phyloP scores from a whole-genome alignment of 2,113 vertebrate genomes.

The Callaeas wilsoni region DNA sequence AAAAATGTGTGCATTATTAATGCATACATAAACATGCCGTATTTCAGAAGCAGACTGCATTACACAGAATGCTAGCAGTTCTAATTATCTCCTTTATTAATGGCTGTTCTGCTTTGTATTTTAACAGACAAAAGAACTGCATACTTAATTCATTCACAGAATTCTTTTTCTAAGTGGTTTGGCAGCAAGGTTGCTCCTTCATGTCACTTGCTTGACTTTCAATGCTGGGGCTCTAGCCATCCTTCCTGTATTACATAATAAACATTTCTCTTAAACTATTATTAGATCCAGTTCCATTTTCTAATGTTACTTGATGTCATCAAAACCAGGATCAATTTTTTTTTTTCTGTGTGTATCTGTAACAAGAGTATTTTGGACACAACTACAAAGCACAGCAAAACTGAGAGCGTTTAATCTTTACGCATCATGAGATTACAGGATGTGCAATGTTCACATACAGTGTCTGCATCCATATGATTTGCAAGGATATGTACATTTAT shows the following conservation, averaged over 20 bases:
- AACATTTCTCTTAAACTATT: constrained; percentile 52
- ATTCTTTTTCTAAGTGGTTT: constrained; percentile 7
- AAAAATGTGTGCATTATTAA: constrained; percentile 62
- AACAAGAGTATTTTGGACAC: not conserved
- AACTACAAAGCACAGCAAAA: not conserved
- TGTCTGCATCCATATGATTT: not conserved
- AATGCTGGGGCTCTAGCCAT: not conserved
- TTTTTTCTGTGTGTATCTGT: not conserved
- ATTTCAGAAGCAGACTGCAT: constrained; percentile 39
- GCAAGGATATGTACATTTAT: not conserved
- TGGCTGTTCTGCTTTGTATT: constrained; percentile 39
- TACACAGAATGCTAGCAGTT: constrained; percentile 19
- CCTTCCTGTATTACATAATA: constrained; percentile 36
- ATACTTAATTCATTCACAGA: constrained; percentile 36
- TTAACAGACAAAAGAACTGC: constrained; percentile 16
- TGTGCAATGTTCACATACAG: not conserved
- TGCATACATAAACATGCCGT: constrained; percentile 44
- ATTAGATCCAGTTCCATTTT: constrained; percentile 47
- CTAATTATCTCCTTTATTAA: constrained; percentile 62
- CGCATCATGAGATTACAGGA: not conserved
- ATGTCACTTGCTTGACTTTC: constrained; percentile 42
- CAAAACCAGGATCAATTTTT: constrained; percentile 27
- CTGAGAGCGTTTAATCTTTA: not conserved
- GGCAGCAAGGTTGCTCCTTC: constrained; percentile 23
- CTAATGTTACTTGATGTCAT: constrained; percentile 12